A percentile compares a stretch with the other conserved stretches of the same genome.
Evolutionary conservation across 2,113 vertebrate species (phyloP).

Genomic region (Corythornis cristatus): DNA sequence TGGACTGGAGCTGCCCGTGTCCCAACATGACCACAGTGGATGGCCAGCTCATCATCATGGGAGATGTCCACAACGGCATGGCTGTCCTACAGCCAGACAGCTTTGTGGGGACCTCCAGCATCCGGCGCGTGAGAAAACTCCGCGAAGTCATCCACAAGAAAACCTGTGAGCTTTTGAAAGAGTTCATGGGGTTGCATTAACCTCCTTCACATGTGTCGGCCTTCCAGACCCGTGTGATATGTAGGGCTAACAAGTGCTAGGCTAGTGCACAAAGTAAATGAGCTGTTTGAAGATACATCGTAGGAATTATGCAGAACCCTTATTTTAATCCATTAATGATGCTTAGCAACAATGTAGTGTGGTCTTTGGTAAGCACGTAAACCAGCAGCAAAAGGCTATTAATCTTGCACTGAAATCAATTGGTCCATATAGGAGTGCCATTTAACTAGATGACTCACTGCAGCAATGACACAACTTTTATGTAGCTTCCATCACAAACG

Average conservation of each 20-base stretch:
- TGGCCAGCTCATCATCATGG: conserved; percentile 94
- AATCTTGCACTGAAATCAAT: conserved; percentile 43
- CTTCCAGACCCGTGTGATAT: neutral
- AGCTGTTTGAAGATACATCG: conserved; percentile 14
- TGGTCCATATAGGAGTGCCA: conserved; percentile 34
- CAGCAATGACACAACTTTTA: conserved; percentile 34
- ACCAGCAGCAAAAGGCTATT: conserved; percentile 59
- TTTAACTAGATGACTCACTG: conserved; percentile 56
- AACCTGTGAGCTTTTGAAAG: conserved; percentile 94
- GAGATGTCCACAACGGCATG: conserved; percentile 90
- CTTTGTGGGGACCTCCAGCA: conserved; percentile 86
- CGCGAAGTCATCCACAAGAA: conserved; percentile 92
- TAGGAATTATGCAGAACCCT: conserved; percentile 56
- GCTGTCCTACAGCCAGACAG: conserved; percentile 91
- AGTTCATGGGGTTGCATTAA: conserved; percentile 87
- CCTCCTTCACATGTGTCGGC: neutral
- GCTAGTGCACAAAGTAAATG: conserved; percentile 39
- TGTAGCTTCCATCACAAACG: conserved; percentile 50
- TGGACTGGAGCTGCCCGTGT: conserved; percentile 96
- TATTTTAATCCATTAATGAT: conserved; percentile 69
- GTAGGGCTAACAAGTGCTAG: conserved; percentile 63
- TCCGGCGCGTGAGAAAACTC: conserved; percentile 88
- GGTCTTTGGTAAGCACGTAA: conserved; percentile 57
- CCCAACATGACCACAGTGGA: conserved; percentile 91
- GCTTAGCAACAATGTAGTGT: conserved; percentile 53